Conservation (phyloP, 2,113 vertebrate species). For the Eretmochelys imbricata region DNA sequence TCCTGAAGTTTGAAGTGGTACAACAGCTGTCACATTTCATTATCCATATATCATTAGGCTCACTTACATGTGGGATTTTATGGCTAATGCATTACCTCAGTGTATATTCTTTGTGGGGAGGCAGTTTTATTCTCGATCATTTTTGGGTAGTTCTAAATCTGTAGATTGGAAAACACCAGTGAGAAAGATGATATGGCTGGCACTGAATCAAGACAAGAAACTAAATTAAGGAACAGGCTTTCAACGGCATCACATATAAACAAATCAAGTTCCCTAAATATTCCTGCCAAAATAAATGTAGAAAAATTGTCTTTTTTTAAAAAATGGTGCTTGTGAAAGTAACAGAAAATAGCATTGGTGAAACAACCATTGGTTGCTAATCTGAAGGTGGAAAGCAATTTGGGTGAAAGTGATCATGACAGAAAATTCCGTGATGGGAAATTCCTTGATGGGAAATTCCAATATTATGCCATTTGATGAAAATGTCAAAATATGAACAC, state of each 20-base stretch:
- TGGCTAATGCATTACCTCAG: not conserved
- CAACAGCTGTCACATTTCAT: accelerated
- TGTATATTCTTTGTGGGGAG: not conserved
- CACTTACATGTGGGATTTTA: not conserved
- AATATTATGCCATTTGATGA: too few relatives aligned
- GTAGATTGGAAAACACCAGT: constrained; percentile 14
- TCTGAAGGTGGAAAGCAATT: too few relatives aligned
- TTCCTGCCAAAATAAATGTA: constrained; percentile 1
- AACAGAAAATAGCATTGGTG: not conserved
- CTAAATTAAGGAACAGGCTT: not conserved
- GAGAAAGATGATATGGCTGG: not conserved
- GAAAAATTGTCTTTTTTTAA: not conserved
- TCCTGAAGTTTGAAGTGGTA: not conserved
- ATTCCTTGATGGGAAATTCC: too few relatives aligned
- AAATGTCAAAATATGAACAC: too few relatives aligned
- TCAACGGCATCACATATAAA: constrained; percentile 21
- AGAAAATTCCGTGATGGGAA: too few relatives aligned
- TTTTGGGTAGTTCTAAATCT: constrained; percentile 30
- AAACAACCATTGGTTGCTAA: too few relatives aligned
- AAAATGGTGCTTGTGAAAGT: not conserved
- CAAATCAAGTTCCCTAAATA: constrained; percentile 17
- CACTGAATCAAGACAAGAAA: constrained; percentile 16
- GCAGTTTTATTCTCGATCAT: not conserved
- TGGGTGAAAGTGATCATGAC: too few relatives aligned
- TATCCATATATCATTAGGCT: not conserved